Base-by-base conservation (phyloP, 2,113 vertebrate genomes). In the Sterna hirundo region DNA sequence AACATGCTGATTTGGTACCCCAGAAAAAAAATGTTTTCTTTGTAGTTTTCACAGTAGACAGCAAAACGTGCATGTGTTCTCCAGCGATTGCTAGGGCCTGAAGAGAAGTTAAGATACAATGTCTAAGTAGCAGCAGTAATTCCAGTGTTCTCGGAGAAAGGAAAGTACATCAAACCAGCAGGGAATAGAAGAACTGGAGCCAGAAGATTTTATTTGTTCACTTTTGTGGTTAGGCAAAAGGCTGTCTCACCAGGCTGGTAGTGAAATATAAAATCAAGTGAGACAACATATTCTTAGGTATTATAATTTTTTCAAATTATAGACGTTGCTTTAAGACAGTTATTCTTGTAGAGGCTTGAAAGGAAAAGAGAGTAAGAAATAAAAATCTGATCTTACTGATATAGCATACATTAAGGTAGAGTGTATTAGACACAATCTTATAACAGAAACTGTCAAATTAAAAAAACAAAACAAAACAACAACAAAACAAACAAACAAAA, bases 41-140 rank as follows among this genome's bases (percentile, higher is more conserved):
- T 36, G 82, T 32, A 36, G 2, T 34, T 84, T 89, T 89, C 49
- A 38, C 15, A 51, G 22, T 9, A 38, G 22, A 49, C 15, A 79
- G 16, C 4, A 91, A 89, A 78, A 71, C 0, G 0, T 60, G 13
- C 4, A 0, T 38, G 10, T 27, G 17, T 34, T 90, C 27, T 85
- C 12, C 15, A 66, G 3, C 0, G 0, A 47, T 19, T 75, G 3
- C 5, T 51, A 71, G 30, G 19, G 78, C 19, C 20, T 72, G 30
- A 90, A 77, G 66, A 60, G 4, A 34, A 5, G 8, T 42, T 91
- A 80, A 83, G 13, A 61, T 25, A n/a, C 8, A 60, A 7, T 46
- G 5, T 44, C 54, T 68, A 44, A 80, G 26, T 6, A 49, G 3
- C 14, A 60, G 42, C 30, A 65, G 15, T 40, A 88, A 72, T 47